Percentiles rank a stretch among this genome's conserved stretches.
Evolutionary conservation across 2,888 invertebrate genomes (phyloP).

Genomic region (Galerucella calmariensis): DNA sequence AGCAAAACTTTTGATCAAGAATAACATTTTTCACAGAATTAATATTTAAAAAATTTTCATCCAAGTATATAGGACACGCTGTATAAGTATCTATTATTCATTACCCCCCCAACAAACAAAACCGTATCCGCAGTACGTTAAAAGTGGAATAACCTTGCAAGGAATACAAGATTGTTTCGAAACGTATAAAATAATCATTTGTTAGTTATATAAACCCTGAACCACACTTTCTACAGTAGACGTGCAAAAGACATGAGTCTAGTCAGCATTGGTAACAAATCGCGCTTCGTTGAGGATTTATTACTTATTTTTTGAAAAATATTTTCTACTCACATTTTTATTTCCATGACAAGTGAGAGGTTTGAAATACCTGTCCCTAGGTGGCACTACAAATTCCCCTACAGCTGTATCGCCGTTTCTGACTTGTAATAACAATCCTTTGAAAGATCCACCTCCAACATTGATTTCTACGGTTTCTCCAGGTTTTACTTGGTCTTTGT

Average conservation of each 20-base stretch:
- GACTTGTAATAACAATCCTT: constrained; percentile 76
- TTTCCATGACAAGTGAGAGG: constrained; percentile 68
- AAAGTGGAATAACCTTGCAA: background rate
- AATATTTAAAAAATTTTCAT: too few relatives aligned
- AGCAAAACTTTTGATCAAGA: too few relatives aligned
- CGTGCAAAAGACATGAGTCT: background rate
- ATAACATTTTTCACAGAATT: too few relatives aligned
- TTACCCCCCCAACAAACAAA: background rate
- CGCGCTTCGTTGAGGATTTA: too few relatives aligned
- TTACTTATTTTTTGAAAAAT: background rate
- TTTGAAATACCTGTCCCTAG: constrained; percentile 67
- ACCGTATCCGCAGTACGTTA: background rate
- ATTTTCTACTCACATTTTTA: constrained; percentile 66
- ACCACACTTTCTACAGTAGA: background rate
- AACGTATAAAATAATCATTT: background rate
- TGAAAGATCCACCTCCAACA: constrained; percentile 70
- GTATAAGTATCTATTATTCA: background rate
- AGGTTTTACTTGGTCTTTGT: constrained; percentile 58
- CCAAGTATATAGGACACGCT: too few relatives aligned
- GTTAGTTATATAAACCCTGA: constrained; percentile 2
- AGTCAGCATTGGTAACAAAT: too few relatives aligned
- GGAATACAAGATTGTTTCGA: background rate
- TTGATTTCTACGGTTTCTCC: constrained; percentile 68
- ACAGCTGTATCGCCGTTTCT: constrained; percentile 71
- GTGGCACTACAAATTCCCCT: constrained; percentile 71